These are phyloP conservation scores for Peromyscus californicus DNA, from an alignment of 2,113 vertebrate genomes.

Conservation along the genomic window DNA sequence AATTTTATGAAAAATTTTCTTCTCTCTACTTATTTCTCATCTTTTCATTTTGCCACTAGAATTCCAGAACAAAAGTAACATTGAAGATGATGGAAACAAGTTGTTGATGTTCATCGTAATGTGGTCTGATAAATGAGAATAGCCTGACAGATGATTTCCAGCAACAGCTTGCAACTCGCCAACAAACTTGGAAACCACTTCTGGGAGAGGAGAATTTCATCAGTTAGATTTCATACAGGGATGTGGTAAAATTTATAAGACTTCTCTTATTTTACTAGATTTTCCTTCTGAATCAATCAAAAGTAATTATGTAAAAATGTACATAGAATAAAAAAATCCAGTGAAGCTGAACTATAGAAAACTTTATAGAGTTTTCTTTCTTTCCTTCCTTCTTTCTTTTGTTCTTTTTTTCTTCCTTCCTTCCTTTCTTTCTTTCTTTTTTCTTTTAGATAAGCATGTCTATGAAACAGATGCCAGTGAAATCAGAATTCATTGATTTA, in stretches of 20 bases:
- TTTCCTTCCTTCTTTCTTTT: not conserved
- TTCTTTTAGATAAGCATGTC: slow-evolving; percentile 30
- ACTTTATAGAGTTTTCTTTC: too few species aligned
- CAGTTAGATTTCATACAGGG: slow-evolving; percentile 80
- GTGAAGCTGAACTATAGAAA: slow-evolving; percentile 13
- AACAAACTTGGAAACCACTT: not conserved
- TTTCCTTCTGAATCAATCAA: slow-evolving; percentile 81
- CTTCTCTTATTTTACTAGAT: slow-evolving; percentile 72
- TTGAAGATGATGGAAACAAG: slow-evolving; percentile 58
- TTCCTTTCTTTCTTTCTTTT: not conserved
- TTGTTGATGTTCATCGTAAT: slow-evolving; percentile 1
- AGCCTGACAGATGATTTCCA: slow-evolving; percentile 76
- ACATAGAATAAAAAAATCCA: slow-evolving; percentile 58
- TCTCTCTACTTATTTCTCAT: slow-evolving; percentile 16
- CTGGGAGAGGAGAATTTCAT: slow-evolving; percentile 73
- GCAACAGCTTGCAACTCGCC: slow-evolving; percentile 67
- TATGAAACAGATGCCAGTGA: slow-evolving; percentile 66
- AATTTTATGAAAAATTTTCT: slow-evolving; percentile 55
- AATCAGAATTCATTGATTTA: slow-evolving; percentile 63
- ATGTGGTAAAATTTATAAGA: slow-evolving; percentile 78
- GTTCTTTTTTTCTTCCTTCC: not conserved
- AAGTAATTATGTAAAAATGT: slow-evolving; percentile 61
- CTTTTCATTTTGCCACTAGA: slow-evolving; percentile 77
- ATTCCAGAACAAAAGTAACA: slow-evolving; percentile 52
- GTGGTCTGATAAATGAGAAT: slow-evolving; percentile 59